These are phyloP conservation scores for Scolanthus callimorphus DNA, from an alignment of 92 coral and sea anemone species.

Conservation along the genomic window DNA sequence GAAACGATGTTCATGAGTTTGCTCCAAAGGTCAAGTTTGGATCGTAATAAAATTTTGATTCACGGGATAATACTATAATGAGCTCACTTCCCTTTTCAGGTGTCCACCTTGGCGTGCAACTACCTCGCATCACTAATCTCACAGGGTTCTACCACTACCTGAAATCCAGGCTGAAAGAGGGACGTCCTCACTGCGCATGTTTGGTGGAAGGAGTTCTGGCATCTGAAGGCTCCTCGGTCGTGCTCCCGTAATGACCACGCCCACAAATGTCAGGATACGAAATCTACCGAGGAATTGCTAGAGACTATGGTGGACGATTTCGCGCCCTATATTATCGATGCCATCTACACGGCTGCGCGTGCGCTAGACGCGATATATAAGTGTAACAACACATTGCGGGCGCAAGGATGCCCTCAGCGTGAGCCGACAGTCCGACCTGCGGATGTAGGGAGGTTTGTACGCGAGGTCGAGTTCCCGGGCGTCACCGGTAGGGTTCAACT, in stretches of 20 bases:
- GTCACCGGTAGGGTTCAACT: constrained; percentile 41
- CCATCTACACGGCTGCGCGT: constrained; percentile 34
- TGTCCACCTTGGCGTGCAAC: constrained; percentile 50
- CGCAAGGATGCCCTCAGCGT: constrained; percentile 10
- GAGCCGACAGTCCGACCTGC: constrained; percentile 2
- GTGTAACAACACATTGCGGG: constrained; percentile 26
- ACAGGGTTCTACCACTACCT: constrained; percentile 12
- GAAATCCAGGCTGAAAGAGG: constrained; percentile 1
- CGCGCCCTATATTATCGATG: constrained; percentile 43
- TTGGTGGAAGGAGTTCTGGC: constrained; percentile 60
- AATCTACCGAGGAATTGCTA: constrained; percentile 4
- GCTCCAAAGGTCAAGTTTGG: no score
- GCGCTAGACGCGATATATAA: constrained; percentile 25
- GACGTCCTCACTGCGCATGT: neutral
- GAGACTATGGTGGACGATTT: constrained; percentile 35
- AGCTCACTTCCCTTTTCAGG: no score
- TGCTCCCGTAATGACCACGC: constrained; percentile 10
- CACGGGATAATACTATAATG: no score
- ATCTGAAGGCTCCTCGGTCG: constrained; percentile 1
- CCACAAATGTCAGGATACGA: constrained; percentile 9
- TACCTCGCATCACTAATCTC: constrained; percentile 7
- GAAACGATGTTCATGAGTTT: no score
- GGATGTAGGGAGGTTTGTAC: constrained; percentile 17
- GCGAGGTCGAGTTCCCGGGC: constrained; percentile 37
- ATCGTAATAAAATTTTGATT: no score